A percentile compares a stretch with the other conserved stretches of the same genome.
Conservation (phyloP, 2,888 invertebrate genomes). For the Apomyelois bistriatella region DNA sequence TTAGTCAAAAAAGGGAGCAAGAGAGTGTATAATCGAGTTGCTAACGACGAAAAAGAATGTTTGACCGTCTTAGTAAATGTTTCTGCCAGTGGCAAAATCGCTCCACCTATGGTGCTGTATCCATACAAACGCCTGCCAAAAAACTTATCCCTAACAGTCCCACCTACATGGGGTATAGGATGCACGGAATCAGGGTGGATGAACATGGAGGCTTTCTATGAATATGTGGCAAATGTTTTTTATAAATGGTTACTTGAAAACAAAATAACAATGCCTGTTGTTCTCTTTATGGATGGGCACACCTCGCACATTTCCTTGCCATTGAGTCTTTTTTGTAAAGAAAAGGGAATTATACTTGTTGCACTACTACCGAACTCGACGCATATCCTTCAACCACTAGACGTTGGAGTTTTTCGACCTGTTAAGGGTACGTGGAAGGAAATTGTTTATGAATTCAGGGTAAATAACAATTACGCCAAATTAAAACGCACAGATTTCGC, state of each 20-base stretch:
- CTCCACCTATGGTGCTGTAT: slow-evolving; percentile 13
- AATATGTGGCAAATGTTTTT: slow-evolving; percentile 23
- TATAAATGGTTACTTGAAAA: slow-evolving; percentile 4
- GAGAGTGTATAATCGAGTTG: slow-evolving; percentile 20
- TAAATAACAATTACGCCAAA: slow-evolving; percentile 11
- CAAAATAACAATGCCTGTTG: neutral
- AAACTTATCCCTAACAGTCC: slow-evolving; percentile 17
- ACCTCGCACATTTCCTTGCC: neutral
- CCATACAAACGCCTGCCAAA: slow-evolving; percentile 21
- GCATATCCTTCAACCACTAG: slow-evolving; percentile 12
- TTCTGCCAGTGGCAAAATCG: slow-evolving; percentile 16
- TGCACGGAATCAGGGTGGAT: slow-evolving; percentile 24
- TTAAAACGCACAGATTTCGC: slow-evolving; percentile 12
- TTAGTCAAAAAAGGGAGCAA: slow-evolving; percentile 23
- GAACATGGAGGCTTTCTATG: slow-evolving; percentile 25
- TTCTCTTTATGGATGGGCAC: neutral
- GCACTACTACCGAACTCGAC: slow-evolving; percentile 8
- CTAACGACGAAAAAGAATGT: slow-evolving; percentile 27
- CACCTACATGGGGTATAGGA: slow-evolving; percentile 21
- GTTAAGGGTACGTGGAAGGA: slow-evolving; percentile 8
- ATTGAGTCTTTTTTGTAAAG: slow-evolving; percentile 2
- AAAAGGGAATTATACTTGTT: slow-evolving; percentile 5
- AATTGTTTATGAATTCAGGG: slow-evolving; percentile 5
- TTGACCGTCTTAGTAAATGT: slow-evolving; percentile 24
- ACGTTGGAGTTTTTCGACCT: slow-evolving; percentile 10